Base-by-base conservation (phyloP, 2,797 vertebrate species). In the Sebastes taczanowskii region DNA sequence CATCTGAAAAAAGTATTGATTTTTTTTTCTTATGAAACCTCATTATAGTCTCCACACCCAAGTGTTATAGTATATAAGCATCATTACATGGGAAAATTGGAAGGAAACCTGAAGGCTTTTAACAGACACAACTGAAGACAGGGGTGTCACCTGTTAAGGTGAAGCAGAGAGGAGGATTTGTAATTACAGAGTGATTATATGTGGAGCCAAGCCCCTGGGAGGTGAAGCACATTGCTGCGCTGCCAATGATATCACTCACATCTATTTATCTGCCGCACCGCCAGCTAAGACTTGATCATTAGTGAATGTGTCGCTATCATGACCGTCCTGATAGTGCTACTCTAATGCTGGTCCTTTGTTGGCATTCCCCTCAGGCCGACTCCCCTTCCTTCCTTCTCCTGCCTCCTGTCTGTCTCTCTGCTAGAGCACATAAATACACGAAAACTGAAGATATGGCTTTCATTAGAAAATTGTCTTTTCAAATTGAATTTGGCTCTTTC, bases 211-310 rank as follows among this genome's bases (percentile, higher is more conserved):
- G 85, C 89, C 88, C 82, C 9, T 53, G 71, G 81, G 78, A 90
- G 77, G 66, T 68, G 65, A 73, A 83, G 77, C 11, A 7, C 75
- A 68, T 80, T 60, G 46, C 75, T 69, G 13, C 2, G n/a, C 78
- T 86, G 83, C 80, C 71, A 64, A 62, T 38, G 86, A 67, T 91
- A 93, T 93, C 86, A 53, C 78, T 90, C 88, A 82, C 80, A 83
- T 89, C 88, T 86, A 59, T 87, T 92, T 89, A 90, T 90, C 81
- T 88, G 11, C 52, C 61, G 49, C 86, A 65, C 82, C 25, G n/a
- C 74, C 80, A 83, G 85, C 85, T 42, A 87, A 87, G 90, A 86
- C 86, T 73, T 67, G 87, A 88, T 93, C 89, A 90, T 92, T 92
- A 89, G 80, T 80, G 67, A 85, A 86, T 82, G 72, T 89, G 82